Conservation (phyloP, 2,888 invertebrate genomes). For the Rhogogaster chlorosoma region DNA sequence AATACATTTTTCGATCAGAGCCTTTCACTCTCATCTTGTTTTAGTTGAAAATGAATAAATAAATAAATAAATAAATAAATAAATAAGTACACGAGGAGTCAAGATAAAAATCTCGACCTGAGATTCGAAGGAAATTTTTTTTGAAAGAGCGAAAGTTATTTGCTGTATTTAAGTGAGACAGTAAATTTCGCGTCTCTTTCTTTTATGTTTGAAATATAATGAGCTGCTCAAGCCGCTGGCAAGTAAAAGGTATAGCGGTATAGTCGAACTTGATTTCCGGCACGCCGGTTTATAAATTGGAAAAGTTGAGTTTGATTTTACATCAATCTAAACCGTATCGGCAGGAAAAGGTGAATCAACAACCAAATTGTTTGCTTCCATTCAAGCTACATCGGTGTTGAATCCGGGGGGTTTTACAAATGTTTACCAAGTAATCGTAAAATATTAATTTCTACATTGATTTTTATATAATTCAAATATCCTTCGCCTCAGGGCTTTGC, state of each 20-base stretch:
- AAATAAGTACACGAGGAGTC: background rate
- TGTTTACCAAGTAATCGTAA: constrained; percentile 34
- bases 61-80: no score
- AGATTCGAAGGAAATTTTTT: background rate
- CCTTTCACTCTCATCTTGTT: background rate
- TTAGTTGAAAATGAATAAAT: no score
- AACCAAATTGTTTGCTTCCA: constrained; percentile 35
- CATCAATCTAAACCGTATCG: constrained; percentile 15
- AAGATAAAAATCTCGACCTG: background rate
- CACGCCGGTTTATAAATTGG: constrained; percentile 10
- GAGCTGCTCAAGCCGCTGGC: background rate
- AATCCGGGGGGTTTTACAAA: constrained; percentile 18
- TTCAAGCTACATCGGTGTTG: background rate
- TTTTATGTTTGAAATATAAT: background rate
- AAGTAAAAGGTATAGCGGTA: background rate
- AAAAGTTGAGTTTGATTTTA: constrained; percentile 25
- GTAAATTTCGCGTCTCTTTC: background rate
- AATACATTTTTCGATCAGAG: background rate
- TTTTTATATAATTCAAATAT: background rate
- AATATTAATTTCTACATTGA: constrained; percentile 28
- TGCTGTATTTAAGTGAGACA: background rate
- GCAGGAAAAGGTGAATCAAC: constrained; percentile 24
- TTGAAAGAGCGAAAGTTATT: background rate
- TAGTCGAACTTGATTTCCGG: constrained; percentile 12
- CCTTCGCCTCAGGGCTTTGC: background rate